A percentile compares a stretch with the other conserved stretches of the same genome.
These are phyloP conservation scores for Falco berigora DNA, from an alignment of 2,797 vertebrate species.

Conservation along the genomic window DNA sequence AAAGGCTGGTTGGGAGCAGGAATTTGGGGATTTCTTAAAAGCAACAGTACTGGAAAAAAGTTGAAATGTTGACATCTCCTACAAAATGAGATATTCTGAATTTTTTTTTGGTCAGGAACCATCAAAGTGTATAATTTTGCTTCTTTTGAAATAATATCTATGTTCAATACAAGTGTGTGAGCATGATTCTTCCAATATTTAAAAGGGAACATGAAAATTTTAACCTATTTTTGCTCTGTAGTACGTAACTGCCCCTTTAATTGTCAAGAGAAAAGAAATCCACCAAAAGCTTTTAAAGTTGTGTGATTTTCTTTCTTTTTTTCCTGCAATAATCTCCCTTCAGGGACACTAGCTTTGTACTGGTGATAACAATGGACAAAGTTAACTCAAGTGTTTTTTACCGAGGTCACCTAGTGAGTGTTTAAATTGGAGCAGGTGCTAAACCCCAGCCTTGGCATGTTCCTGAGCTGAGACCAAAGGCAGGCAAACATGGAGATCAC, in stretches of 20 bases:
- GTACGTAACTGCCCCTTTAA: neutral
- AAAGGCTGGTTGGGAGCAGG: neutral
- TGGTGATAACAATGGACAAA: neutral
- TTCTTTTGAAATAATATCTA: neutral
- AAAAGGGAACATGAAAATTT: neutral
- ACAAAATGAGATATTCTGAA: neutral
- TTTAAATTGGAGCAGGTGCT: neutral
- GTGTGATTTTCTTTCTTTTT: neutral
- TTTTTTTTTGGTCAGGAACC: neutral
- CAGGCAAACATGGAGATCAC: neutral
- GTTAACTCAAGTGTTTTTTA: neutral
- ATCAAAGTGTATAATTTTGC: neutral
- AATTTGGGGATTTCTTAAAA: constrained; percentile 38
- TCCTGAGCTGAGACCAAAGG: neutral
- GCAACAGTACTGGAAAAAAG: neutral
- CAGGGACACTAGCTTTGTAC: neutral
- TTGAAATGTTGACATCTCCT: constrained; percentile 35
- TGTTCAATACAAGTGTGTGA: neutral
- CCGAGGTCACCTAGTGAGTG: neutral
- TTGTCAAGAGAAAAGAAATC: neutral
- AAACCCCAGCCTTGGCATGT: neutral
- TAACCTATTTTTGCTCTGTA: neutral
- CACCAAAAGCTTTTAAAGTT: neutral
- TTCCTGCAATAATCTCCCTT: neutral
- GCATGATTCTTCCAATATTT: neutral